Conservation (phyloP, 2,113 vertebrate species). For the Xiphophorus couchianus region DNA sequence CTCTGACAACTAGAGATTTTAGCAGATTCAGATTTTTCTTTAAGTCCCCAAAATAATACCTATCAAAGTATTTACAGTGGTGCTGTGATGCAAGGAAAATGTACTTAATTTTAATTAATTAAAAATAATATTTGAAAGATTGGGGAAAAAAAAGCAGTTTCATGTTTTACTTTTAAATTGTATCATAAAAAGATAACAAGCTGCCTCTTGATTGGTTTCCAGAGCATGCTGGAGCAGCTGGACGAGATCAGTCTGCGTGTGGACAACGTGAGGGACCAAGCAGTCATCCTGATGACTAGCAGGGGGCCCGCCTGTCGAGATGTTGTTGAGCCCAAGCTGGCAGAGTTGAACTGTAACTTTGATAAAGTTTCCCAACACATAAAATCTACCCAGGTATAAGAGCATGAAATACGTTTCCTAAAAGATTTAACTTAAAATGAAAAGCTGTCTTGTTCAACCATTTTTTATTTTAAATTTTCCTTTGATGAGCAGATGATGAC, state of each 20-base stretch:
- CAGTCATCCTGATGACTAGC: constrained; percentile 87
- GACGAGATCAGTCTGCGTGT: constrained; percentile 88
- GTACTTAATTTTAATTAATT: no score
- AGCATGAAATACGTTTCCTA: background rate
- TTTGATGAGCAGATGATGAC: constrained; percentile 80
- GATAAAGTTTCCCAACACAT: constrained; percentile 96
- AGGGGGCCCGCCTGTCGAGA: constrained; percentile 87
- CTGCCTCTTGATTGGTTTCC: constrained; percentile 18
- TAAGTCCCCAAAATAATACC: no score
- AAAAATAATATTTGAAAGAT: background rate
- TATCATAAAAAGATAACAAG: constrained; percentile 8
- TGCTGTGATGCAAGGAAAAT: background rate
- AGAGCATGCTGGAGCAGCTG: constrained; percentile 89
- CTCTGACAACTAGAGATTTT: no score
- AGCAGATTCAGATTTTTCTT: no score
- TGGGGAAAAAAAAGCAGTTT: background rate
- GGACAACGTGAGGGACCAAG: constrained; percentile 90
- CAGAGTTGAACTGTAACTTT: constrained; percentile 92
- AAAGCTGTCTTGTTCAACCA: background rate
- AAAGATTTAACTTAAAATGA: background rate
- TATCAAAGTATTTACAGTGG: background rate
- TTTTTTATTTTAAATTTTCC: constrained; percentile 6
- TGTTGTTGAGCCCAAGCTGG: constrained; percentile 92
- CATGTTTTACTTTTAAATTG: background rate
- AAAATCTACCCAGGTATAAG: constrained; percentile 81